Evolutionary conservation across 2,888 invertebrate species (phyloP).

Genomic region (Saturnia pavonia): DNA sequence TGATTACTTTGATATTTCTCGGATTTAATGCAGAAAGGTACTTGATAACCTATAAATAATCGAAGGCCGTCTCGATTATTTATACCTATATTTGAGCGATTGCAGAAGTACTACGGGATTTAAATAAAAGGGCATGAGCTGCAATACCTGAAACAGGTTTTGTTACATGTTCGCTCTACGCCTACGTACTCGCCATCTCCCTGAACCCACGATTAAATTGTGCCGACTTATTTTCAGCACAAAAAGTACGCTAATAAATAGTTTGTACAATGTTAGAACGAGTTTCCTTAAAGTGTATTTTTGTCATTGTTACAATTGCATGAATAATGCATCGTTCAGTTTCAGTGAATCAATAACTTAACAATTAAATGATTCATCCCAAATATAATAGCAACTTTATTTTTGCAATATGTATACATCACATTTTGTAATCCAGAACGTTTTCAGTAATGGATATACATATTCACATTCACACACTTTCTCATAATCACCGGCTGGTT

Average conservation of each 20-base stretch:
- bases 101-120: constrained; percentile 63
- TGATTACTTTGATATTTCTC: neutral
- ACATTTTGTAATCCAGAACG: neutral
- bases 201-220: constrained; percentile 61
- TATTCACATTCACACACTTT: constrained; percentile 40
- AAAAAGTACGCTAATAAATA: neutral
- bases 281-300: constrained; percentile 12
- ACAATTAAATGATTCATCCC: constrained; percentile 47
- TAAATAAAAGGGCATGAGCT: constrained; percentile 73
- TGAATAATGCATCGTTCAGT: constrained; percentile 57
- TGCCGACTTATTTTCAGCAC: constrained; percentile 53
- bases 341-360: constrained; percentile 47
- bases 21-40: constrained; percentile 32
- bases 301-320: constrained; percentile 37
- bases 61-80: constrained; percentile 49
- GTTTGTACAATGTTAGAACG: neutral
- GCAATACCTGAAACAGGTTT: constrained; percentile 78
- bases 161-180: constrained; percentile 55
- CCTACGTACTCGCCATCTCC: constrained; percentile 66
- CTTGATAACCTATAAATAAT: constrained; percentile 50
- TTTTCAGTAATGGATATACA: constrained; percentile 3
- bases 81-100: constrained; percentile 47
- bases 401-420: neutral
- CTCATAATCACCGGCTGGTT: constrained; percentile 34
- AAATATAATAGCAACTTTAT: neutral